Percentiles rank a stretch among this genome's conserved stretches.
Evolutionary conservation across 2,888 invertebrate genomes (phyloP).

Genomic region (Nomada ruficornis): DNA sequence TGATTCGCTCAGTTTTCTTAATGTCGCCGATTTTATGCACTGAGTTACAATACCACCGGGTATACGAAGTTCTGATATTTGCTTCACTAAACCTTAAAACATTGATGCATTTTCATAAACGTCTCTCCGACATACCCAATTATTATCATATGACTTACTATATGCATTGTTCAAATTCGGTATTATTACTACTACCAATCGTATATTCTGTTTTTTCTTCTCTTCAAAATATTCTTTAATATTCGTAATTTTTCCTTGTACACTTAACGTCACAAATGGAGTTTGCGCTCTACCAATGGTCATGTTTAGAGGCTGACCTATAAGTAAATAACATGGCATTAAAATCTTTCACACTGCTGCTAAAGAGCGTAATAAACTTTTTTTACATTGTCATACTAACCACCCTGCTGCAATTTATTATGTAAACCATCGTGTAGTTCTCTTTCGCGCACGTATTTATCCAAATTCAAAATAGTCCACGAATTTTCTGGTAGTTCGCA

Average conservation of each 20-base stretch:
- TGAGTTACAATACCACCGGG: slow-evolving; percentile 89
- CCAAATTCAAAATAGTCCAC: slow-evolving; percentile 85
- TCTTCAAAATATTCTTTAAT: slow-evolving; percentile 70
- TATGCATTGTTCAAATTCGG: slow-evolving; percentile 84
- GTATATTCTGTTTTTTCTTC: slow-evolving; percentile 78
- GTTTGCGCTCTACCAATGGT: slow-evolving; percentile 66
- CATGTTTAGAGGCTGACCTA: slow-evolving; percentile 74
- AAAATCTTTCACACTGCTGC: not conserved
- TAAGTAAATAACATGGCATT: not conserved
- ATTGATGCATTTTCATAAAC: slow-evolving; percentile 5
- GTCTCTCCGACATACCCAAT: not conserved
- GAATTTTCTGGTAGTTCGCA: slow-evolving; percentile 67
- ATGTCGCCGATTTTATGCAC: slow-evolving; percentile 87
- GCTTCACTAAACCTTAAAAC: slow-evolving; percentile 86
- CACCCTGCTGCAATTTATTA: slow-evolving; percentile 51
- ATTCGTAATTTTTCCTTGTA: slow-evolving; percentile 14
- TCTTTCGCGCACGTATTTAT: slow-evolving; percentile 60
- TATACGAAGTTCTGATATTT: slow-evolving; percentile 88
- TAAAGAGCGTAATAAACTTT: not conserved
- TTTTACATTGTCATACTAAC: slow-evolving; percentile 69
- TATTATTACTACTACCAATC: slow-evolving; percentile 88
- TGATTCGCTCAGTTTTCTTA: slow-evolving; percentile 84
- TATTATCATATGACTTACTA: slow-evolving; percentile 80
- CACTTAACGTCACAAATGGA: slow-evolving; percentile 54
- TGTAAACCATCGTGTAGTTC: slow-evolving; percentile 72